These are phyloP conservation scores for Gadopsis marmoratus DNA, from an alignment of 2,797 vertebrate species.

Conservation along the genomic window DNA sequence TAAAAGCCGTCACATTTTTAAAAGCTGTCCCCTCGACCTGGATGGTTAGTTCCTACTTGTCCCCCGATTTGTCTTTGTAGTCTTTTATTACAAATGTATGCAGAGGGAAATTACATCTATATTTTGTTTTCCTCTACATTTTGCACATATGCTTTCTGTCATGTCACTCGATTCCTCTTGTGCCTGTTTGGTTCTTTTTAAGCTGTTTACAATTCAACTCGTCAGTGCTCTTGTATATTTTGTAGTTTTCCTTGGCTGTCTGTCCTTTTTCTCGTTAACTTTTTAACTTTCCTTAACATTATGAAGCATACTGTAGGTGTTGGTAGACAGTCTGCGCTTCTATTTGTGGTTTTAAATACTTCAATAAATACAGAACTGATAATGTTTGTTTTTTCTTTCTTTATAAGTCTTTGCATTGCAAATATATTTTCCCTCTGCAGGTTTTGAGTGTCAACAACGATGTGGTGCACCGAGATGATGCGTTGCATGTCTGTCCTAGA, in stretches of 20 bases:
- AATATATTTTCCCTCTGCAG: too few species aligned
- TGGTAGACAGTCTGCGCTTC: constrained; percentile 13
- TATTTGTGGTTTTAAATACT: constrained; percentile 57
- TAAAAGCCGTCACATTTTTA: constrained; percentile 24
- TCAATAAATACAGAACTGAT: constrained; percentile 58
- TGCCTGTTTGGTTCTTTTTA: constrained; percentile 23
- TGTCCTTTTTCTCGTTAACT: constrained; percentile 5
- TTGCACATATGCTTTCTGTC: constrained; percentile 39
- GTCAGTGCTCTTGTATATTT: constrained; percentile 51
- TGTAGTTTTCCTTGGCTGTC: constrained; percentile 38
- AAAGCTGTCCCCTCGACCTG: neutral
- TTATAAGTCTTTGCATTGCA: too few species aligned
- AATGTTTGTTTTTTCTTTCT: neutral
- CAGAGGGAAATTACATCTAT: neutral
- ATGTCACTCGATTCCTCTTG: constrained; percentile 1
- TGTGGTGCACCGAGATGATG: too few species aligned
- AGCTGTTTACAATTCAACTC: constrained; percentile 33
- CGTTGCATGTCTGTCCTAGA: too few species aligned
- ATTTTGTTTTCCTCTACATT: neutral
- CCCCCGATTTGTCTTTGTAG: constrained; percentile 1
- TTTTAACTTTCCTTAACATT: constrained; percentile 25
- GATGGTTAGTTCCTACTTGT: neutral
- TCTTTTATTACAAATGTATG: neutral
- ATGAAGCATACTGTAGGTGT: neutral
- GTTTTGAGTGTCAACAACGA: too few species aligned